Evolutionary conservation across 2,888 invertebrate species (phyloP).

Genomic region (Cosmia pyralina): DNA sequence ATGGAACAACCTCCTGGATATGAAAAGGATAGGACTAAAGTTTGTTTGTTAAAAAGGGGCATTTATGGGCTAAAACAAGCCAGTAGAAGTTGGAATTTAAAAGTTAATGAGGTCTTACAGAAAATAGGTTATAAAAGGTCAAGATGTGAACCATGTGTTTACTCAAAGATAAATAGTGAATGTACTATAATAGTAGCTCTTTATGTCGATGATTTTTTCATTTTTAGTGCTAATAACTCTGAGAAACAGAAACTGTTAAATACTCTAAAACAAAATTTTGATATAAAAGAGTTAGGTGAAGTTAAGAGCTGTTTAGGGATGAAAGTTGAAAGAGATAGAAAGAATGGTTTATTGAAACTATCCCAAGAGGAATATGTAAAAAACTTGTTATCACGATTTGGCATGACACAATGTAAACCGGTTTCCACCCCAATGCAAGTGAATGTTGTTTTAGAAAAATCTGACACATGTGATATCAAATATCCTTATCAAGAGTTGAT

Average conservation of each 20-base stretch:
- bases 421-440: conserved; percentile 13
- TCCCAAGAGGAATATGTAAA: background rate
- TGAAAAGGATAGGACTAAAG: conserved; percentile 3
- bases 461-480: background rate
- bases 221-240: background rate
- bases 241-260: background rate
- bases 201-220: conserved; percentile 9
- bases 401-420: background rate
- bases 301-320: background rate
- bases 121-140: background rate
- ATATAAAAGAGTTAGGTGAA: background rate
- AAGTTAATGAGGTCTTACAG: conserved; percentile 2
- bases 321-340: conserved; percentile 10
- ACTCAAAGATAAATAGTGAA: background rate
- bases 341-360: conserved; percentile 3
- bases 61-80: conserved; percentile 9
- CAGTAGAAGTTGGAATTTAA: conserved; percentile 3
- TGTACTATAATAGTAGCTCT: background rate
- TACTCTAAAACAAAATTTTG: background rate
- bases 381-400: background rate
- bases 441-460: conserved; percentile 8
- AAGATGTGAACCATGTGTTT: conserved; percentile 8
- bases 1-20: conserved; percentile 7
- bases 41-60: conserved; percentile 7
- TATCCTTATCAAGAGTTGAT: conserved; percentile 12